Base-by-base conservation (phyloP, 2,888 invertebrate species). In the Ornithoptera alexandrae region DNA sequence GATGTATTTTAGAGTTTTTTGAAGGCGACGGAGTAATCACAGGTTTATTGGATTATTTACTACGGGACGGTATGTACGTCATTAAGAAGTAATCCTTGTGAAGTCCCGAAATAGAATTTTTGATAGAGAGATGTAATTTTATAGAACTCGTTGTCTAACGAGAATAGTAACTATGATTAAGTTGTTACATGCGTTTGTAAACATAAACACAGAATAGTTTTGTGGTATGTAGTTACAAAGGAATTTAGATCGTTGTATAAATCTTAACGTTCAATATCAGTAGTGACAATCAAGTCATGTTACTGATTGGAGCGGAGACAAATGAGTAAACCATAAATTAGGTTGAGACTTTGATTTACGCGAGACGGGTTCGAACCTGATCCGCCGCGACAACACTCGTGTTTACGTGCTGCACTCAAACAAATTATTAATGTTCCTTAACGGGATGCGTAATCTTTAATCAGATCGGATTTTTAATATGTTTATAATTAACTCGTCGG, bases 321-420 rank as follows among this genome's bases (percentile, higher is more conserved):
- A 60, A 64, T 59, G 64, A 59, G 15, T 36, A 8, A 50, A 39
- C 20, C 64, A 56, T 68, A 68, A 68, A 59, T 60, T 64, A 64
- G 58, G 36, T n/a, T 60, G 5, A 36, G 22, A 18, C 8, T 42
- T 42, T 42, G 65, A 65, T 57, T 58, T 57, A 65, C 24, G 57
- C 15, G 39, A 15, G 22, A 57, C 22, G 22, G 39, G 42, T 42
- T 39, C 15, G n/a, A 42, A 65, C 39, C 17, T 7, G 22, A 63
- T 50, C 22, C 50, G 24, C 50, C 6, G 5, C 30, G 22, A 62
- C 24, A 24, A 50, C 53, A n/a, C 53, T n/a, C 53, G 53, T 53
- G 53, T 53, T 53, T 53, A 53, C 2, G 53, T n/a, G 17, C 12
- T 17, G 53, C 53, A 53, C 5, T 53, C n/a, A 53, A 53, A 53